Evolutionary conservation across 92 coral and sea anemone species (phyloP).

Genomic region (Epizoanthus illoricatus): DNA sequence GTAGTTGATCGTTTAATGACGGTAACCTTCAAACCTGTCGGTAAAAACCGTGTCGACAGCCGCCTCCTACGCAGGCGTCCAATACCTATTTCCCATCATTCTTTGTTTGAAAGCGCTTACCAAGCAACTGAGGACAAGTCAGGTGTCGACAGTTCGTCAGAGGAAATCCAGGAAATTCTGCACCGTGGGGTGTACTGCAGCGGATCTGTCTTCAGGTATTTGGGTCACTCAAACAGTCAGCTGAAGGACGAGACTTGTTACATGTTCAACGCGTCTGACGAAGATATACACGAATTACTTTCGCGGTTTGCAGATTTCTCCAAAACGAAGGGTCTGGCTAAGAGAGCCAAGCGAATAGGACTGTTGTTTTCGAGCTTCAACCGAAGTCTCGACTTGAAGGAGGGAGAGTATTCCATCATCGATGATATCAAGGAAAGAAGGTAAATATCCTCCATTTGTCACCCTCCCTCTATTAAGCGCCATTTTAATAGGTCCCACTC

Average conservation of each 20-base stretch:
- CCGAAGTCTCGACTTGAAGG: slow-evolving; percentile 60
- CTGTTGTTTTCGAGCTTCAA: slow-evolving; percentile 77
- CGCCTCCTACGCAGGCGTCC: slow-evolving; percentile 7
- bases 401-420: slow-evolving; percentile 58
- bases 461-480: no score
- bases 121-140: not conserved
- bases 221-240: slow-evolving; percentile 86
- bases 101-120: not conserved
- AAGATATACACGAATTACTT: slow-evolving; percentile 69
- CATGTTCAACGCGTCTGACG: slow-evolving; percentile 74
- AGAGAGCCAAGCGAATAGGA: slow-evolving; percentile 83
- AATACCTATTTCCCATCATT: not conserved
- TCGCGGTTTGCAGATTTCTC: slow-evolving; percentile 77
- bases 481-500: no score
- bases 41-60: slow-evolving; percentile 29
- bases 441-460: not conserved
- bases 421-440: slow-evolving; percentile 56
- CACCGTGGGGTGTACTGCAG: slow-evolving; percentile 66
- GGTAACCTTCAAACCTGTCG: slow-evolving; percentile 47
- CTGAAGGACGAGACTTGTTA: slow-evolving; percentile 80
- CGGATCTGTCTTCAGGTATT: slow-evolving; percentile 67
- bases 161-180: slow-evolving; percentile 53
- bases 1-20: slow-evolving; percentile 68
- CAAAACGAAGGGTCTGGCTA: slow-evolving; percentile 66
- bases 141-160: slow-evolving; percentile 16